These are phyloP conservation scores for Diplogasteroides magnus DNA, from an alignment of 1,140 invertebrate genomes.

Conservation along the genomic window DNA sequence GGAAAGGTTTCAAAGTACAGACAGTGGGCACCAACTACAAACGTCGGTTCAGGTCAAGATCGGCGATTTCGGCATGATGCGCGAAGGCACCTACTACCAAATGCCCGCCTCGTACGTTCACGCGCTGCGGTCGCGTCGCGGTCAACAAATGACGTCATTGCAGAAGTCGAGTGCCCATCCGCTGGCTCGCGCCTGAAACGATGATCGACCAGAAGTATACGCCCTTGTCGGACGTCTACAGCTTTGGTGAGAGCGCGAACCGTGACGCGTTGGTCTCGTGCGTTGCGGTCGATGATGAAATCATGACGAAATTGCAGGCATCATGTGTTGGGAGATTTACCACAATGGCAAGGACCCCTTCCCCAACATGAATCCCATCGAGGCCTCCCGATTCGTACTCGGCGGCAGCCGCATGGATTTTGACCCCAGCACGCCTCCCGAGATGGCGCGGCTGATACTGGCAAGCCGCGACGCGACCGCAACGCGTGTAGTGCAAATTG, in stretches of 20 bases:
- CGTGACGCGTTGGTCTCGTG: neutral
- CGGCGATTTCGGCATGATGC: conserved; percentile 34
- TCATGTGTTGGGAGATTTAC: conserved; percentile 38
- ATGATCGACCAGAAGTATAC: conserved; percentile 20
- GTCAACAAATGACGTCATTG: neutral
- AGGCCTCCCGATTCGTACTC: conserved; percentile 23
- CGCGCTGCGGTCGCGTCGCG: neutral
- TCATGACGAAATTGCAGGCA: conserved; percentile 13
- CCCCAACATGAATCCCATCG: conserved; percentile 33
- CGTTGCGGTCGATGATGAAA: neutral
- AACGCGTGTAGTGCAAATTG: too few relatives aligned
- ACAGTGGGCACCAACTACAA: neutral
- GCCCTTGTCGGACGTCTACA: conserved; percentile 33
- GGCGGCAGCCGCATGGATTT: neutral
- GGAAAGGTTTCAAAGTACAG: conserved; percentile 12
- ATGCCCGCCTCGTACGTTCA: too few relatives aligned
- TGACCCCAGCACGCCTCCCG: neutral
- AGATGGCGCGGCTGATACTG: too few relatives aligned
- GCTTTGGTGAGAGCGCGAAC: conserved; percentile 25
- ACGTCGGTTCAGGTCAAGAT: conserved; percentile 30
- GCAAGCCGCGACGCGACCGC: too few relatives aligned
- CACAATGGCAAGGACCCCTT: conserved; percentile 36
- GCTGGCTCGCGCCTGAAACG: conserved; percentile 35
- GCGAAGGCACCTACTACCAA: conserved; percentile 33
- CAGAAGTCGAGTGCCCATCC: conserved; percentile 30